A percentile compares a stretch with the other conserved stretches of the same genome.
Evolutionary conservation across 2,888 invertebrate species (phyloP).

Genomic region (Leptura quadrifasciata): DNA sequence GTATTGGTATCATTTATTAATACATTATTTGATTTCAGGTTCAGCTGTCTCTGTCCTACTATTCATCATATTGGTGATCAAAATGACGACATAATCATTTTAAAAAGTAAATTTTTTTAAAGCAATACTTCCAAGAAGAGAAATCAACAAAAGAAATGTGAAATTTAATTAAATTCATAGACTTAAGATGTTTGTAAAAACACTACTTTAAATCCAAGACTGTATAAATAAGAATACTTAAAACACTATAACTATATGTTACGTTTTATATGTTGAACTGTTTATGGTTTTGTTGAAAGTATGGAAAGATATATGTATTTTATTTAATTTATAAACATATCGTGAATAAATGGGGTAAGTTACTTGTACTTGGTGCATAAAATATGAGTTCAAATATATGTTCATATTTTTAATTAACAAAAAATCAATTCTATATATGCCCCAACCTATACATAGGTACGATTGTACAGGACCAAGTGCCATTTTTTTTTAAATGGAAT

Average conservation of each 20-base stretch:
- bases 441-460: too few species aligned
- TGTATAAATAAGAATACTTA: conserved; percentile 42
- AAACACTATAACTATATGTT: conserved; percentile 42
- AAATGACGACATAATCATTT: conserved; percentile 52
- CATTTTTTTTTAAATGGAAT: too few species aligned
- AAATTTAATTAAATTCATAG: conserved; percentile 28
- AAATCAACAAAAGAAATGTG: conserved; percentile 29
- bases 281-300: conserved; percentile 29
- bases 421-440: too few species aligned
- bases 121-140: conserved; percentile 47
- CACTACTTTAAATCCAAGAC: conserved; percentile 40
- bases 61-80: conserved; percentile 48
- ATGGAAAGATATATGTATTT: conserved; percentile 19
- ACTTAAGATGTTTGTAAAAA: conserved; percentile 34
- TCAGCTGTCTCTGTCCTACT: conserved; percentile 27
- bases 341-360: conserved; percentile 20
- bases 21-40: conserved; percentile 33
- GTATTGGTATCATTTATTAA: neutral
- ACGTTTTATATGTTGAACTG: conserved; percentile 49
- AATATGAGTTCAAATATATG: too few species aligned
- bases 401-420: too few species aligned
- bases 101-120: conserved; percentile 45
- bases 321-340: conserved; percentile 33
- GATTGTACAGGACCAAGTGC: too few species aligned
- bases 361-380: conserved; percentile 16